phyloP scores from a whole-genome alignment of 2,888 invertebrate species.

The Alviniconcha strummeri region DNA sequence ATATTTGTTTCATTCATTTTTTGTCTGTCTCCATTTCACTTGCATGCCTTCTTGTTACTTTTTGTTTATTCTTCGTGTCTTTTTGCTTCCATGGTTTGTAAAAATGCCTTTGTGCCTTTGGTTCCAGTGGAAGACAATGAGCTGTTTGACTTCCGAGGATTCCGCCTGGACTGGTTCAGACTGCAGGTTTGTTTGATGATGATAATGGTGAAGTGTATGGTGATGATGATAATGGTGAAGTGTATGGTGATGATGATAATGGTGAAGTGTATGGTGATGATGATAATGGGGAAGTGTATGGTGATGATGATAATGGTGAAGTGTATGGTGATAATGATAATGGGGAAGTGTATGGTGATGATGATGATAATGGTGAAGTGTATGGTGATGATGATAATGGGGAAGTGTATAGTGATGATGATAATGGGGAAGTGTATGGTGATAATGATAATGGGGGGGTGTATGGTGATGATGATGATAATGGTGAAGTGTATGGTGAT shows the following conservation, averaged over 20 bases:
- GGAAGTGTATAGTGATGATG: too few species aligned
- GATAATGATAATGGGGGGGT: too few species aligned
- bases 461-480: too few species aligned
- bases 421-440: too few species aligned
- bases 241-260: background rate
- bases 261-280: background rate
- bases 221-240: background rate
- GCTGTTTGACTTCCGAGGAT: slow-evolving; percentile 94
- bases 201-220: background rate
- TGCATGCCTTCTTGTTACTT: too few species aligned
- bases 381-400: background rate
- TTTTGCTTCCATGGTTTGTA: too few species aligned
- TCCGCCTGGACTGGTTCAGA: slow-evolving; percentile 97
- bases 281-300: background rate
- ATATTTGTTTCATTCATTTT: too few species aligned
- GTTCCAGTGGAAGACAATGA: slow-evolving; percentile 91
- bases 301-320: too few species aligned
- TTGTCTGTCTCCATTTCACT: too few species aligned
- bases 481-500: too few species aligned
- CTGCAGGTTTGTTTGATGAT: slow-evolving; percentile 79
- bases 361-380: background rate
- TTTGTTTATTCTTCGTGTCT: too few species aligned
- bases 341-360: background rate
- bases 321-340: background rate
- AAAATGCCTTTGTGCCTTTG: too few species aligned